Percentiles rank a stretch among this genome's conserved stretches.
These are phyloP conservation scores for Busseola fusca DNA, from an alignment of 2,888 invertebrate species.

Conservation along the genomic window DNA sequence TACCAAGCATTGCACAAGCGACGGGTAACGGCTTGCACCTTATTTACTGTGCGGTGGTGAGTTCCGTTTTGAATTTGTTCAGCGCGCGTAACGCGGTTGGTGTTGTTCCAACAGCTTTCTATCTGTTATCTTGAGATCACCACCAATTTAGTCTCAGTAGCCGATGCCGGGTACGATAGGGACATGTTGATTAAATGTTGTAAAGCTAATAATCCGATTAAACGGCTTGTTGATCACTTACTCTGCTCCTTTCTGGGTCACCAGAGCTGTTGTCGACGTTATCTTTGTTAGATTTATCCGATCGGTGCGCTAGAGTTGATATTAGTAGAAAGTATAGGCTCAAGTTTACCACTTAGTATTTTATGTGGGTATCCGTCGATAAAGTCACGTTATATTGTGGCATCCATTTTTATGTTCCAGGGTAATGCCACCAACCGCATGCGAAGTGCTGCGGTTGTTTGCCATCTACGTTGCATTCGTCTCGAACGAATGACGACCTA, in stretches of 20 bases:
- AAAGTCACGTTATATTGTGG: conserved; percentile 71
- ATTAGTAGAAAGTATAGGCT: conserved; percentile 54
- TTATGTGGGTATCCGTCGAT: conserved; percentile 65
- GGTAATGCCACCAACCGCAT: conserved; percentile 76
- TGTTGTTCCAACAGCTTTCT: conserved; percentile 83
- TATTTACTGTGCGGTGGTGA: conserved; percentile 63
- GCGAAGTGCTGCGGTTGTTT: conserved; percentile 75
- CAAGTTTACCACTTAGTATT: conserved; percentile 51
- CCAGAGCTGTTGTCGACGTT: conserved; percentile 61
- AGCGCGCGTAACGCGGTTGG: conserved; percentile 85
- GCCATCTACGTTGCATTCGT: conserved; percentile 76
- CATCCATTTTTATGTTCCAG: conserved; percentile 71
- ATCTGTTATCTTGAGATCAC: conserved; percentile 83
- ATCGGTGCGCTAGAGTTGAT: conserved; percentile 52
- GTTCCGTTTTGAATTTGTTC: conserved; percentile 76
- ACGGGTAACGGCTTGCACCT: conserved; percentile 61
- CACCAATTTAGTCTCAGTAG: conserved; percentile 78
- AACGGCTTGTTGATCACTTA: conserved; percentile 70
- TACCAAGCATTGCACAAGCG: conserved; percentile 57
- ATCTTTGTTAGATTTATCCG: conserved; percentile 58
- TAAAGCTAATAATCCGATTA: conserved; percentile 78
- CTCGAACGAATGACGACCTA: conserved; percentile 76
- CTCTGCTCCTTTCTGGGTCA: conserved; percentile 70
- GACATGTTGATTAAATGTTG: conserved; percentile 76
- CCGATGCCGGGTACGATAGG: conserved; percentile 75